Conservation (phyloP, 2,797 vertebrate genomes). For the Gephyroberyx darwinii region DNA sequence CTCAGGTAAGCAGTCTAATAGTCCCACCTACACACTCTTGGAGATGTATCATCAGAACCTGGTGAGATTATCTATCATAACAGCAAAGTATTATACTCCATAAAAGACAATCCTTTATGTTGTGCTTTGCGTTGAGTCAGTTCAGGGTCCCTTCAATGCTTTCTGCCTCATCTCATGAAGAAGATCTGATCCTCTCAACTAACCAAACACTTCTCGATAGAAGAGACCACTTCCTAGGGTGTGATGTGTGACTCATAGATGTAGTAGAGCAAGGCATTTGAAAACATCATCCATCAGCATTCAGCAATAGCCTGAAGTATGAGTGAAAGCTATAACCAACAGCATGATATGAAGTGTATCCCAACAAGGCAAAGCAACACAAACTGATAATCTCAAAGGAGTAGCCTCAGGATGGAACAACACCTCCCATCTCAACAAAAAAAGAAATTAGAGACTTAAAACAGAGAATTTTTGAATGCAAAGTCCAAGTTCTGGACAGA, state of each 20-base stretch:
- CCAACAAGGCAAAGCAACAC: background rate
- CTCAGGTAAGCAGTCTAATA: no score
- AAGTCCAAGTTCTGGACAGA: background rate
- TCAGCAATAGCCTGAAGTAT: background rate
- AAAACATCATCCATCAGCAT: slow-evolving; percentile 4
- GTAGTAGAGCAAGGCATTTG: background rate
- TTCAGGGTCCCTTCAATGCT: no score
- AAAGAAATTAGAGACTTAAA: background rate
- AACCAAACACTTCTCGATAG: slow-evolving; percentile 3
- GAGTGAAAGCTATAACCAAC: background rate
- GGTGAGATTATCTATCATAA: no score
- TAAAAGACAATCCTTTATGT: no score
- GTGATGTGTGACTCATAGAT: background rate
- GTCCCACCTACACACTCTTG: no score
- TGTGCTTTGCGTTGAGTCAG: no score
- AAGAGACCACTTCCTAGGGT: slow-evolving; percentile 11
- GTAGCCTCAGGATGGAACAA: background rate
- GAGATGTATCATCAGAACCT: no score
- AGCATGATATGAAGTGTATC: background rate
- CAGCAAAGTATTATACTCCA: no score
- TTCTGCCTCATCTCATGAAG: no score
- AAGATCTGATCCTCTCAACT: background rate
- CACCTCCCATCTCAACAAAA: background rate
- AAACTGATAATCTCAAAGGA: no score
- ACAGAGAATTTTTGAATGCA: background rate